phyloP scores from a whole-genome alignment of 2,888 invertebrate genomes.

The Archips crataeganus region DNA sequence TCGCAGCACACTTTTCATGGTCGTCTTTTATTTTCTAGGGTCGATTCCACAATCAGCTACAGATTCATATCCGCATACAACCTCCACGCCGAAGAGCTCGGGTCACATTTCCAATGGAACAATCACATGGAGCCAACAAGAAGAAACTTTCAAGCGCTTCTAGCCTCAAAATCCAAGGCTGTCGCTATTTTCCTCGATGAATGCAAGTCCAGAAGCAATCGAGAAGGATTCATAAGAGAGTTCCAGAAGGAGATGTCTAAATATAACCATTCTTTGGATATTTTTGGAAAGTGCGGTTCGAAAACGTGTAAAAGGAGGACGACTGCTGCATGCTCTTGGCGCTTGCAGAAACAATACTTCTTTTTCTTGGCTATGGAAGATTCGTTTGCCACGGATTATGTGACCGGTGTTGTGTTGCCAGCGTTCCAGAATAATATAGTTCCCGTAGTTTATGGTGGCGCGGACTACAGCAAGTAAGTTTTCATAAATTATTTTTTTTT shows the following conservation, averaged over 20 bases:
- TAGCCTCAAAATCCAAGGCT: conserved; percentile 62
- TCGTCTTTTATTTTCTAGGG: conserved; percentile 48
- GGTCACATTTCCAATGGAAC: conserved; percentile 57
- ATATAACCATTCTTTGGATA: conserved; percentile 74
- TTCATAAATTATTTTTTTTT: too few relatives aligned
- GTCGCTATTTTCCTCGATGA: conserved; percentile 71
- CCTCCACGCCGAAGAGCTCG: conserved; percentile 54
- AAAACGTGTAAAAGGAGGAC: conserved; percentile 60
- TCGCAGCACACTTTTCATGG: background rate
- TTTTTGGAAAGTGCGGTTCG: conserved; percentile 83
- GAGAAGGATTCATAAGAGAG: conserved; percentile 64
- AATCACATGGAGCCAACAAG: conserved; percentile 55
- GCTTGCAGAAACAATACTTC: conserved; percentile 85
- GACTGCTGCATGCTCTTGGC: conserved; percentile 67
- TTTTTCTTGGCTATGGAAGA: conserved; percentile 91
- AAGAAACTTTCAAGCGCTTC: conserved; percentile 49
- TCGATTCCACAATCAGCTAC: conserved; percentile 64
- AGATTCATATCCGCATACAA: conserved; percentile 62
- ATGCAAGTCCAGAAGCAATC: conserved; percentile 61
- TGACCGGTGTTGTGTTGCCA: conserved; percentile 80
- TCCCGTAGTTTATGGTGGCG: conserved; percentile 89
- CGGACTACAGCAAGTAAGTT: conserved; percentile 83
- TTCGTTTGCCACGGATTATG: conserved; percentile 85
- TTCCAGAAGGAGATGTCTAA: conserved; percentile 73
- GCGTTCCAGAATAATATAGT: conserved; percentile 85